Conservation (phyloP, 2,888 invertebrate species). For the Ditula angustiorana region DNA sequence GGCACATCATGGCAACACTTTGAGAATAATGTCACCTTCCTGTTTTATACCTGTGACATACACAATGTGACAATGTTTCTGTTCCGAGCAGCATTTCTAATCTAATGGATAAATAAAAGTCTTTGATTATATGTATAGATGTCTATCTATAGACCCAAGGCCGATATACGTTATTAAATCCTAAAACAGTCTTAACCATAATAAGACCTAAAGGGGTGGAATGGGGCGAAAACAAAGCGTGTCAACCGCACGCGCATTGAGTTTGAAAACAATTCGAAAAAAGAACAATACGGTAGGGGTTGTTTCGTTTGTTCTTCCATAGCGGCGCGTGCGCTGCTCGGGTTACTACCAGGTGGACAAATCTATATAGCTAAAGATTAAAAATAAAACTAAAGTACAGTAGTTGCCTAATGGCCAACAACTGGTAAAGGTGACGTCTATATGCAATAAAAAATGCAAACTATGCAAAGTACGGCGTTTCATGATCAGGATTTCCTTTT, state of each 20-base stretch:
- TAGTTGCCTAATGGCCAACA: background rate
- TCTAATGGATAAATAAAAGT: too few species aligned
- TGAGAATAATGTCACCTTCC: too few species aligned
- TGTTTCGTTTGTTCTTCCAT: slow-evolving; percentile 30
- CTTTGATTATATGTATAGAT: too few species aligned
- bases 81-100: too few species aligned
- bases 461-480: too few species aligned
- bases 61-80: too few species aligned
- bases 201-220: background rate
- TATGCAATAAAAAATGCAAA: too few species aligned
- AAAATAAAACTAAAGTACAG: background rate
- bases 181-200: background rate
- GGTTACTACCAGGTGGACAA: slow-evolving; percentile 36
- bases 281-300: slow-evolving; percentile 46
- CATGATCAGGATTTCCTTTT: too few species aligned
- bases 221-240: slow-evolving; percentile 34
- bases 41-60: too few species aligned
- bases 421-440: too few species aligned
- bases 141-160: background rate
- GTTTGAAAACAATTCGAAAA: slow-evolving; percentile 45
- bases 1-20: too few species aligned
- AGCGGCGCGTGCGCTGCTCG: slow-evolving; percentile 43
- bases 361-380: background rate
- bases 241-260: slow-evolving; percentile 45
- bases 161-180: background rate